Conservation (phyloP, 2,888 invertebrate genomes). For the Poecilus cupreus region DNA sequence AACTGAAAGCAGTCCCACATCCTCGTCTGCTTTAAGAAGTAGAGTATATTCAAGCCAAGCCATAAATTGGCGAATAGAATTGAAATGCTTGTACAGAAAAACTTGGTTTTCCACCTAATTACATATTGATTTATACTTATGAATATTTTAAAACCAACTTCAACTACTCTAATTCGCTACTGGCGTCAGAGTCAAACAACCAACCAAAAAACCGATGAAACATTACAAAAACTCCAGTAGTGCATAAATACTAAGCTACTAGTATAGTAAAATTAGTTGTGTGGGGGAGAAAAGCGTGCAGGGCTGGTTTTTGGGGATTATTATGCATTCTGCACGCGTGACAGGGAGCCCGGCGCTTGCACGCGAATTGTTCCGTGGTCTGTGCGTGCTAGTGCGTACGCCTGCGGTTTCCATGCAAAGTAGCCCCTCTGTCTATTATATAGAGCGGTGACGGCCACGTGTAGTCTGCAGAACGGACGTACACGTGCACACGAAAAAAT, state of each 20-base stretch:
- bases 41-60: background rate
- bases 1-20: no score
- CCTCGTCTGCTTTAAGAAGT: background rate
- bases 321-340: constrained; percentile 65
- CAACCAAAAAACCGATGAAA: background rate
- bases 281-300: background rate
- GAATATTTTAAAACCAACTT: constrained; percentile 42
- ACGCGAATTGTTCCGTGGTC: constrained; percentile 64
- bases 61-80: background rate
- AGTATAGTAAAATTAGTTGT: background rate
- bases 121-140: constrained; percentile 39
- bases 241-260: background rate
- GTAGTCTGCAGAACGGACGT: constrained; percentile 38
- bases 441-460: constrained; percentile 57
- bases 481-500: constrained; percentile 37
- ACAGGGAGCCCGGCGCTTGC: constrained; percentile 62
- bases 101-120: constrained; percentile 36
- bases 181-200: constrained; percentile 21
- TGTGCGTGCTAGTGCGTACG: constrained; percentile 64
- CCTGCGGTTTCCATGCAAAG: constrained; percentile 64
- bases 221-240: background rate
- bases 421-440: constrained; percentile 65
- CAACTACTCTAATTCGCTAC: constrained; percentile 42
- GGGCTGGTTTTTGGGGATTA: constrained; percentile 51
- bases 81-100: background rate